These are phyloP conservation scores for Rhombomys opimus DNA, from an alignment of 2,113 vertebrate genomes.

Conservation along the genomic window DNA sequence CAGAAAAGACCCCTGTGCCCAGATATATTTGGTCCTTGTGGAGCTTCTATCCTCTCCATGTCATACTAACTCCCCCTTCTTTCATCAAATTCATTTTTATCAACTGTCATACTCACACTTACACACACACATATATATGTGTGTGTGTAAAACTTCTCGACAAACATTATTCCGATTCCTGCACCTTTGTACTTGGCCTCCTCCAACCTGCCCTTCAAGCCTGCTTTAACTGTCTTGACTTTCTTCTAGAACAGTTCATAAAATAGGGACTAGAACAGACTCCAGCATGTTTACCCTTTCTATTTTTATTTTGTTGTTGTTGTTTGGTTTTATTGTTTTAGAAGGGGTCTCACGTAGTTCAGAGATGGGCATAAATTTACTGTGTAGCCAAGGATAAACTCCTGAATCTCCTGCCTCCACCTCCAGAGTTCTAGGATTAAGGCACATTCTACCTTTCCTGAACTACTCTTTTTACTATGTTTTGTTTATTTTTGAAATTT, in stretches of 20 bases:
- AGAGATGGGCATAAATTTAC: not conserved
- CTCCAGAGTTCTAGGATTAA: not conserved
- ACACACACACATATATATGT: not conserved
- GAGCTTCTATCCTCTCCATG: no score
- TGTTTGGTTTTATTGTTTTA: not conserved
- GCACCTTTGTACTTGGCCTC: not conserved
- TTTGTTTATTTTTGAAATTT: not conserved
- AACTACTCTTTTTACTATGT: not conserved
- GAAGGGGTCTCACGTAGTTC: not conserved
- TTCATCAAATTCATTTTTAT: no score
- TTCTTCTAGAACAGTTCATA: not conserved
- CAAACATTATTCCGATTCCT: not conserved
- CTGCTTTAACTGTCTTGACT: not conserved
- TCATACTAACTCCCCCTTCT: no score
- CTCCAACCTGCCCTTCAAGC: not conserved
- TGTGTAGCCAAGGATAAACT: not conserved
- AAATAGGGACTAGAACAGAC: accelerated
- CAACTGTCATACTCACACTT: no score
- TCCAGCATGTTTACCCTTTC: not conserved
- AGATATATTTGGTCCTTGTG: no score
- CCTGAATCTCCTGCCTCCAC: not conserved
- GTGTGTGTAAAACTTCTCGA: not conserved
- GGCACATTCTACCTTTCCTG: not conserved
- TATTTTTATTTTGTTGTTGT: not conserved
- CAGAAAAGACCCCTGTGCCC: no score